Evolutionary conservation across 2,797 vertebrate species (phyloP).

Genomic region (Garrulus glandarius): DNA sequence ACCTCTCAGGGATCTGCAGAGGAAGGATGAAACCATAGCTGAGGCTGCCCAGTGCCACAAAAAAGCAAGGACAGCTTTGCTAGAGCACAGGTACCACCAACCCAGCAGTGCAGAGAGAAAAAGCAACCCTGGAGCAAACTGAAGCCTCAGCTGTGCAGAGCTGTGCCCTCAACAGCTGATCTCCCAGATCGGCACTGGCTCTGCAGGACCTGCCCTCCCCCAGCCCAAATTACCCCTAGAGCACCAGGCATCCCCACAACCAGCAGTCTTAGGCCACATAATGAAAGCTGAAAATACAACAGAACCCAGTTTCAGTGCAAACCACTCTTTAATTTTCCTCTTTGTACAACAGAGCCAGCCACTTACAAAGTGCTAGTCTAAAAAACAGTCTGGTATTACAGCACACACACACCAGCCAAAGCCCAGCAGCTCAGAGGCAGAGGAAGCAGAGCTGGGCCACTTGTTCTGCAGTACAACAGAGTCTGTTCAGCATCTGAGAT

Average conservation of each 20-base stretch:
- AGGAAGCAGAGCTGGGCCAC: constrained; percentile 16
- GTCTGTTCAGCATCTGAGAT: constrained; percentile 5
- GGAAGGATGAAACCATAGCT: neutral
- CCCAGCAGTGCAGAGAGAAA: neutral
- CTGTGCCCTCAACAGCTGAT: neutral
- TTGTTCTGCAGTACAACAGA: constrained; percentile 37
- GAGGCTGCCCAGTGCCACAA: neutral
- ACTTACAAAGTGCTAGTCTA: constrained; percentile 60
- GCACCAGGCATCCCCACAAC: neutral
- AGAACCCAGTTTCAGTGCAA: constrained; percentile 55
- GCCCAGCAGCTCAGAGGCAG: constrained; percentile 35
- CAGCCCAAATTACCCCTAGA: neutral
- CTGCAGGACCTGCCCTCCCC: neutral
- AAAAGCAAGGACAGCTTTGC: neutral
- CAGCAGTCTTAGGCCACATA: neutral
- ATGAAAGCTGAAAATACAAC: neutral
- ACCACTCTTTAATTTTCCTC: constrained; percentile 68
- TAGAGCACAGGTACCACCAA: neutral
- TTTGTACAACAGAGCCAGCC: constrained; percentile 70
- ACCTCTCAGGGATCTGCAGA: neutral
- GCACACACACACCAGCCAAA: constrained; percentile 51
- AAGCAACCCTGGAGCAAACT: neutral
- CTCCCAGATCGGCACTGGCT: neutral
- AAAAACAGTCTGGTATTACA: constrained; percentile 50
- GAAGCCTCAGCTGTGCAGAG: neutral